Conservation (phyloP, 2,888 invertebrate genomes). For the Anticlea derivata region DNA sequence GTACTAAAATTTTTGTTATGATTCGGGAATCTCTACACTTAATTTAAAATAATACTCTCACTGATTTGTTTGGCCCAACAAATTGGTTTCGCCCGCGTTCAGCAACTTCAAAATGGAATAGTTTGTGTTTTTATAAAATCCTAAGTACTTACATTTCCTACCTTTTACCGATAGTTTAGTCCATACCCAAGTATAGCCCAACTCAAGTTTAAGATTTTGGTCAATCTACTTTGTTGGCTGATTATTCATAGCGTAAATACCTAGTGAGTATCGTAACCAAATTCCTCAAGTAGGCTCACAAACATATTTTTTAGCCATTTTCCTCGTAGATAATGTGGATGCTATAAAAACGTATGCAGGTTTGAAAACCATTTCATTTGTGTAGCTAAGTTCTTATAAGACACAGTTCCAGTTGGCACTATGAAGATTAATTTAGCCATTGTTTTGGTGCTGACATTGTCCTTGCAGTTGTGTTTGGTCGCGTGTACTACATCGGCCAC, state of each 20-base stretch:
- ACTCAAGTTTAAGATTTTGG: no score
- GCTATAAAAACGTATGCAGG: conserved; percentile 32
- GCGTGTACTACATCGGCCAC: conserved; percentile 24
- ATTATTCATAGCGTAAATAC: background rate
- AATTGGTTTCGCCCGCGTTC: no score
- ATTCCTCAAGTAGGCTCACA: background rate
- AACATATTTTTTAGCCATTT: conserved; percentile 17
- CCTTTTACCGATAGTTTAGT: no score
- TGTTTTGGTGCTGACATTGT: conserved; percentile 36
- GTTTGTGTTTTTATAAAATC: no score
- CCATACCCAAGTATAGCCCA: no score
- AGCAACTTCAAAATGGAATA: no score
- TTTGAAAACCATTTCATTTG: conserved; percentile 17
- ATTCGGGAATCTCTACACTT: no score
- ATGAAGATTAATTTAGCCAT: conserved; percentile 44
- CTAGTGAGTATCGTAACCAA: background rate
- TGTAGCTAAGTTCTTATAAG: conserved; percentile 2
- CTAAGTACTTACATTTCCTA: no score
- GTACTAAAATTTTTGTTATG: no score
- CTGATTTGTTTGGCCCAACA: no score
- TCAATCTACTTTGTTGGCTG: no score
- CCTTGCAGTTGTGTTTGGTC: conserved; percentile 39
- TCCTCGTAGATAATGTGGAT: conserved; percentile 26
- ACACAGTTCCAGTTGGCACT: conserved; percentile 11
- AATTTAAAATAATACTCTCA: no score